Conservation (phyloP, 2,888 invertebrate species). For the Epirrita christyi region DNA sequence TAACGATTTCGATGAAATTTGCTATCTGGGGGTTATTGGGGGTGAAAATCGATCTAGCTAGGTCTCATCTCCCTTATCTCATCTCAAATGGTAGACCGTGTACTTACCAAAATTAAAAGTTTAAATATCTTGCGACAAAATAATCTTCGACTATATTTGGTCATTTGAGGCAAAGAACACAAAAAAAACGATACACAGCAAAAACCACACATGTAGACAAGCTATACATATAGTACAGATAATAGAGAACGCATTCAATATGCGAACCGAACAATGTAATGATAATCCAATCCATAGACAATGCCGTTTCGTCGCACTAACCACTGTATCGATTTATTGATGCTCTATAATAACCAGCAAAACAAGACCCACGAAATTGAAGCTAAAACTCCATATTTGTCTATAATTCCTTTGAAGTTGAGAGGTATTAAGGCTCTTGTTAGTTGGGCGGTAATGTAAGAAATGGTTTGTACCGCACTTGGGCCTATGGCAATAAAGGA, state of each 20-base stretch:
- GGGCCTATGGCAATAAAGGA: constrained; percentile 63
- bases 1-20: no score
- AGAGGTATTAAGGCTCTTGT: constrained; percentile 38
- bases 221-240: constrained; percentile 68
- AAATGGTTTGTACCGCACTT: constrained; percentile 61
- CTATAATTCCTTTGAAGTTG: constrained; percentile 30
- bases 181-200: no score
- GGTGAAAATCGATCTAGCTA: no score
- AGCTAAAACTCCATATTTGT: constrained; percentile 36
- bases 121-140: no score
- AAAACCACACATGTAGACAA: constrained; percentile 75
- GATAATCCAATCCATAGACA: constrained; percentile 75
- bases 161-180: no score
- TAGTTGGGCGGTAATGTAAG: constrained; percentile 47
- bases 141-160: no score
- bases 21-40: no score
- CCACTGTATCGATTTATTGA: constrained; percentile 80
- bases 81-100: no score
- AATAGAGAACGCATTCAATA: constrained; percentile 82
- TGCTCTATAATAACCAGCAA: constrained; percentile 51
- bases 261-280: constrained; percentile 81
- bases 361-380: constrained; percentile 52
- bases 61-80: no score
- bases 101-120: no score
- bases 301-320: constrained; percentile 81